Evolutionary conservation across 2,888 invertebrate species (phyloP), one percentile per base, ranked within the genome.

Genomic region (Notodonta ziczac): DNA sequence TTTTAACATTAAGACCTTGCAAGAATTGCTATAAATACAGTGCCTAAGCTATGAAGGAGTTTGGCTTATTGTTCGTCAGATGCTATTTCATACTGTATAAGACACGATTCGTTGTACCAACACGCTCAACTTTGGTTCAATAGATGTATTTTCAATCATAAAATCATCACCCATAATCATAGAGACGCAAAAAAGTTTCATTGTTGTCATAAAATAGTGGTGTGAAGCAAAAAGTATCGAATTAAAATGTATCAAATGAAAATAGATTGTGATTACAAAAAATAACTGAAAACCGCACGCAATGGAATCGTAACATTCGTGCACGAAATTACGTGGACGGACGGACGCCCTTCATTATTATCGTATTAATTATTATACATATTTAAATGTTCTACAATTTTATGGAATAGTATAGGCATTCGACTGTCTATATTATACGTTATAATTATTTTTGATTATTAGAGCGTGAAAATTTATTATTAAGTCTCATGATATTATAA

Each of bases 181-280:
- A 32, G 52, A 5, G 50, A 50, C 13, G 12, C 32, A 52, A 52
- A 52, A n/a, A 52, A 52, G 12, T 24, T 7, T 52, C 16, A 16
- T 52, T 52, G 51, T 52, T 2, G 51, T 52, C 32, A 32, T 32
- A 52, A 32, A 52, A 24, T 24, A 24, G 7, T 5, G 52, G 39
- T n/a, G 57, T 59, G 64, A 66, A 74, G 69, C n/a, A n/a, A n/a
- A n/a, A n/a, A n/a, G n/a, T n/a, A n/a, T n/a, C n/a, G n/a, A n/a
- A n/a, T n/a, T n/a, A n/a, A 74, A 58, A 24, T 2, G 24, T 44
- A 13, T 46, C 16, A 12, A 61, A 58, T 58, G 51, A 57, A 53
- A 54, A 56, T 61, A 44, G 48, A 59, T 48, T 32, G 54, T 54
- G 59, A 57, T 61, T 59, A 57, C 32, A 63, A 67, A 62, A 48